A percentile compares a stretch with the other conserved stretches of the same genome.
Conservation (phyloP, 2,113 vertebrate genomes). For the Actenoides lindsayi region DNA sequence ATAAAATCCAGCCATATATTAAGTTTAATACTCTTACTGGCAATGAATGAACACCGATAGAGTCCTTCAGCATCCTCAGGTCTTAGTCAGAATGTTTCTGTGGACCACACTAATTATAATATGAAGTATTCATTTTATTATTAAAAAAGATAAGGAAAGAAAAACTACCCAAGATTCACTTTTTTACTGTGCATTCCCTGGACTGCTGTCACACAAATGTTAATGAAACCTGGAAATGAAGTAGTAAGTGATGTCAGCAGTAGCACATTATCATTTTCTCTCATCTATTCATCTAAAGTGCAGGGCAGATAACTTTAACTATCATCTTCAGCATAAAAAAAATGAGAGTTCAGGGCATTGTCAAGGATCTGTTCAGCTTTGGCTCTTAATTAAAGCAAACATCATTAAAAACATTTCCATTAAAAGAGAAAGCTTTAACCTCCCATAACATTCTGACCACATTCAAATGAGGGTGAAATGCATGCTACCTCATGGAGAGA, state of each 20-base stretch:
- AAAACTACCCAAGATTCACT: neutral
- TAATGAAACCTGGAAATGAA: neutral
- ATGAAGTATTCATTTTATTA: neutral
- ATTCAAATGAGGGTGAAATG: constrained; percentile 27
- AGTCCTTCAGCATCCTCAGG: neutral
- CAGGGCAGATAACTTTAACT: neutral
- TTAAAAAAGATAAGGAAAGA: neutral
- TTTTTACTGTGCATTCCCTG: neutral
- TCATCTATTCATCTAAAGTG: neutral
- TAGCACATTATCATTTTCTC: neutral
- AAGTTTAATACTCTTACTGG: neutral
- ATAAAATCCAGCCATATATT: neutral
- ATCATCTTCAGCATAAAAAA: neutral
- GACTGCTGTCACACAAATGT: neutral
- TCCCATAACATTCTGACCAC: constrained; percentile 29
- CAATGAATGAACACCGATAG: neutral
- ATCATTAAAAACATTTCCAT: constrained; percentile 22
- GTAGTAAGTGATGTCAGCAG: neutral
- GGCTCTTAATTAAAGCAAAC: constrained; percentile 69
- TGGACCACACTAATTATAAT: neutral
- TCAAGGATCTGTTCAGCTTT: neutral
- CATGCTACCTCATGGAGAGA: neutral
- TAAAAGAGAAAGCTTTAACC: constrained; percentile 53
- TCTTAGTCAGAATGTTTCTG: neutral
- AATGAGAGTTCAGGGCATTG: constrained; percentile 10